Evolutionary conservation across 2,888 invertebrate genomes (phyloP).

Genomic region (Melanostoma scalare): DNA sequence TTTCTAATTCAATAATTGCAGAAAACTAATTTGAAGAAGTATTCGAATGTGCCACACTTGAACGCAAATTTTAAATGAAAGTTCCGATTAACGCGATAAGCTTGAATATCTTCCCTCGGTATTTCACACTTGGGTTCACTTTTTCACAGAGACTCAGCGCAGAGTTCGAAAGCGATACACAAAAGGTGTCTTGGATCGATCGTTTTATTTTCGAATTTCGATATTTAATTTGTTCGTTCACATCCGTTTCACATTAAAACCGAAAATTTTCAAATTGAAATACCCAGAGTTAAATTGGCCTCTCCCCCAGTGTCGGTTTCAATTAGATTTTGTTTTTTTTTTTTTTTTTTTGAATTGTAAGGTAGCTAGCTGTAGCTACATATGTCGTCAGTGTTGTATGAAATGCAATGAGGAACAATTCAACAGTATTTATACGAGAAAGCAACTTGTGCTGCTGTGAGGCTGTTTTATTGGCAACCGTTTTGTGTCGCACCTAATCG

Average conservation of each 20-base stretch:
- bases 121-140: conserved; percentile 19
- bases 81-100: conserved; percentile 29
- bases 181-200: conserved; percentile 38
- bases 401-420: conserved; percentile 42
- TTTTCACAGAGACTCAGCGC: background rate
- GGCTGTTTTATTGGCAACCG: conserved; percentile 59
- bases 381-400: conserved; percentile 11
- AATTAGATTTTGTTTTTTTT: conserved; percentile 34
- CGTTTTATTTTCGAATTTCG: conserved; percentile 26
- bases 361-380: conserved; percentile 10
- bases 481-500: conserved; percentile 72
- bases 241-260: conserved; percentile 70
- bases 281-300: conserved; percentile 45
- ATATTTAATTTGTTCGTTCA: conserved; percentile 59
- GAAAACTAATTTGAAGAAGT: conserved; percentile 55
- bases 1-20: conserved; percentile 62
- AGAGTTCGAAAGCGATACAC: background rate
- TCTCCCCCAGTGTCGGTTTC: conserved; percentile 53
- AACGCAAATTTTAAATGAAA: background rate
- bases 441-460: conserved; percentile 16
- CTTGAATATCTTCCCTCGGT: background rate
- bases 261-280: conserved; percentile 45
- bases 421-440: background rate
- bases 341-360: conserved; percentile 14
- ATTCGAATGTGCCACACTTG: conserved; percentile 19